Evolutionary conservation across 2,113 vertebrate species (phyloP), one percentile per base, ranked within the genome.

Genomic region (Pipra filicauda): DNA sequence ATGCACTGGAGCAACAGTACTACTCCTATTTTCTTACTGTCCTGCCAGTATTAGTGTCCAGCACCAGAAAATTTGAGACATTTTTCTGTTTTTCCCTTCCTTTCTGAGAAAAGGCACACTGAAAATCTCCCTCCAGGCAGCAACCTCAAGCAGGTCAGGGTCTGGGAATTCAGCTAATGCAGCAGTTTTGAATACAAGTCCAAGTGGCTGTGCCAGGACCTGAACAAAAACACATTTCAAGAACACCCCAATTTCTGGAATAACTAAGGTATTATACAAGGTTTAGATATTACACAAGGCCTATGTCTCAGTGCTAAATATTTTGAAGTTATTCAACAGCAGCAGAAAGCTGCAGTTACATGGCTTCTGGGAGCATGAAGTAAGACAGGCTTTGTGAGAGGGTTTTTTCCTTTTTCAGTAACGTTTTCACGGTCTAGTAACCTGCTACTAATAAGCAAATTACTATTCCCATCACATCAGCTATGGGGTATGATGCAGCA

Each of bases 171-270:
- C 84, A 85, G 82, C 76, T 73, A 89, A 94, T 85, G 93, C 93
- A 97, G 95, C 91, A 80, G 35, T 86, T 94, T 74, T 51, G 91
- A 95, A 88, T 91, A 88, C 80, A 94, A 92, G 61, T 85, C 67
- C 88, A 92, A 92, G 54, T 43, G 84, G 57, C 57, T 70, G 57
- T 71, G 95, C 96, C 93, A 96, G 89, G 44, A 95, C 67, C 67
- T 93, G 95, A 97, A 97, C 75, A 96, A 92, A 98, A 97, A 72
- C 96, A 96, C 85, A 93, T 94, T 96, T 96, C 51, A 94, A 96
- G 80, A 89, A 93, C 77, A 89, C 67, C 71, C 82, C 71, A 58
- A 94, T 79, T 94, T 95, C 69, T 88, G 21, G 57, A 91, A 78
- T 87, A 88, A 86, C 67, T 67, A 88, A 94, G 62, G 70, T 75